These are phyloP conservation scores for Nematolebias whitei DNA, from an alignment of 2,113 vertebrate species.

Conservation along the genomic window DNA sequence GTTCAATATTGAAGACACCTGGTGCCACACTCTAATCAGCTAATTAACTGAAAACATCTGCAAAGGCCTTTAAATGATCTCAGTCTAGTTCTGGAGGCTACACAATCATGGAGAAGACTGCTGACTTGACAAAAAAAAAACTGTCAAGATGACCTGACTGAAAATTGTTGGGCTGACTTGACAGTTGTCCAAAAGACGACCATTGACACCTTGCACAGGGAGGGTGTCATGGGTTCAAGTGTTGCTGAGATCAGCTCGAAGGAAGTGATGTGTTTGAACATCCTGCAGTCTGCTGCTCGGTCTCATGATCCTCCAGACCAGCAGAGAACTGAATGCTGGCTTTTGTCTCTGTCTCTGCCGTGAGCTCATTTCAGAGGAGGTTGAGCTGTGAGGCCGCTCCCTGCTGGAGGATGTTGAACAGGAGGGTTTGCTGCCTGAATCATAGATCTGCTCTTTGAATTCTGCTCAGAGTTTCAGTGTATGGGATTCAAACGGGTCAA, in stretches of 20 bases:
- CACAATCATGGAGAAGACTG: no score
- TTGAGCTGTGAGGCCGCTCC: conserved; percentile 40
- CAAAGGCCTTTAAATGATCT: no score
- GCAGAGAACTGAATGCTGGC: conserved; percentile 49
- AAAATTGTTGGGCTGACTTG: conserved; percentile 3
- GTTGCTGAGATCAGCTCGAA: conserved; percentile 21
- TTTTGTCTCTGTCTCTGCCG: conserved; percentile 62
- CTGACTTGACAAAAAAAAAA: no score
- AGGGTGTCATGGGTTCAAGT: conserved; percentile 21
- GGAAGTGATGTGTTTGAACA: conserved; percentile 1
- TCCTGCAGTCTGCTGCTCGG: conserved; percentile 31
- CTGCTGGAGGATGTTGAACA: conserved; percentile 17
- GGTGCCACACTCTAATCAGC: no score
- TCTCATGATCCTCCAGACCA: conserved; percentile 47
- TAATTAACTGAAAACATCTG: no score
- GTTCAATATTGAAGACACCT: no score
- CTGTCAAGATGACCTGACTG: no score
- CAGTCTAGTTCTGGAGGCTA: no score
- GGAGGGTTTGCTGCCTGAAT: neutral
- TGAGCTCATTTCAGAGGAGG: conserved; percentile 67
- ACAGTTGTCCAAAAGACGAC: no score
- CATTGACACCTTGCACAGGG: no score
- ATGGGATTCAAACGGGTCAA: conserved; percentile 1
- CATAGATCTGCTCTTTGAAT: no score
- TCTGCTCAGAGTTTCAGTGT: neutral